Percentiles rank a stretch among this genome's conserved stretches.
Conservation (phyloP, 1,140 invertebrate genomes). For the Hypsibius dujardini region DNA sequence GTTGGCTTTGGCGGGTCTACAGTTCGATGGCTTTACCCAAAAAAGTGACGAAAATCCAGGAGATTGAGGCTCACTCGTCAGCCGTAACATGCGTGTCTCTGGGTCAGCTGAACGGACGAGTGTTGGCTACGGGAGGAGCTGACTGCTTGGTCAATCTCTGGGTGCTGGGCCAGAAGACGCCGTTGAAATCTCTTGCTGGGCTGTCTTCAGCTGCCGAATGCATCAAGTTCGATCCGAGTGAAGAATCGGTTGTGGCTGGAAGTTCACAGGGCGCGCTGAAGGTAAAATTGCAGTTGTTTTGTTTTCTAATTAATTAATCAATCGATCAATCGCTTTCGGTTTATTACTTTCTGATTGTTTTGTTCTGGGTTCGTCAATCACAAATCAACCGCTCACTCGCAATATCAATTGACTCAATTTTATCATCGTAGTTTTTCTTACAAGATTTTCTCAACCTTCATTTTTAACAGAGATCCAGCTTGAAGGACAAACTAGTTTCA, state of each 20-base stretch:
- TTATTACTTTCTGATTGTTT: too few species aligned
- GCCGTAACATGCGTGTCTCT: conserved; percentile 3
- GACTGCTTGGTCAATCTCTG: conserved; percentile 94
- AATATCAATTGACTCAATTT: not conserved
- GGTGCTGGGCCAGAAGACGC: conserved; percentile 55
- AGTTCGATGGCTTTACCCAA: not conserved
- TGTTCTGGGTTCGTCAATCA: too few species aligned
- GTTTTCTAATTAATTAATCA: not conserved
- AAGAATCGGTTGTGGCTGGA: conserved; percentile 84
- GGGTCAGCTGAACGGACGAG: conserved; percentile 33
- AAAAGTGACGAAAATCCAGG: conserved; percentile 1
- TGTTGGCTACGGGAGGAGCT: conserved; percentile 85
- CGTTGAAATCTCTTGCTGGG: conserved; percentile 17
- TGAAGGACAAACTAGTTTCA: too few species aligned
- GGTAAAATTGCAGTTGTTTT: not conserved
- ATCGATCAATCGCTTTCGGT: not conserved
- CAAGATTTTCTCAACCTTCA: not conserved
- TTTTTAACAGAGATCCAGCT: not conserved
- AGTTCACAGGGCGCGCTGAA: conserved; percentile 78
- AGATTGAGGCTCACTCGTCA: not conserved
- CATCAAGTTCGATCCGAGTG: conserved; percentile 77
- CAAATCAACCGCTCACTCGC: too few species aligned
- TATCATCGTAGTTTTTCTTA: not conserved
- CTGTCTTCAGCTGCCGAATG: conserved; percentile 57
- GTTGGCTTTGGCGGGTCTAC: too few species aligned